A percentile compares a stretch with the other conserved stretches of the same genome.
Conservation (phyloP, 2,113 vertebrate species). For the Globicephala melas region DNA sequence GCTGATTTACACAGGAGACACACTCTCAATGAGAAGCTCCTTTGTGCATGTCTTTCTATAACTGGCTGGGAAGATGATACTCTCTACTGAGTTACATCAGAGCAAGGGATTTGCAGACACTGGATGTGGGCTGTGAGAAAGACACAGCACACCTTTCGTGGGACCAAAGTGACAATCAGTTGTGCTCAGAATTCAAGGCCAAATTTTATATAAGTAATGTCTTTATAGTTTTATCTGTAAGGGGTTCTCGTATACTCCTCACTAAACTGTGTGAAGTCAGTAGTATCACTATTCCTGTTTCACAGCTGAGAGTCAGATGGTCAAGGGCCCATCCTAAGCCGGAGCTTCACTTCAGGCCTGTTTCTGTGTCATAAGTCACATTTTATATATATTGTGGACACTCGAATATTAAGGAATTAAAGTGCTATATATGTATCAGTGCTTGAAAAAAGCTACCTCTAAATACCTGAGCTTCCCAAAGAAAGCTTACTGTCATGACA, state of each 20-base stretch:
- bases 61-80: background rate
- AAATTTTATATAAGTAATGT: background rate
- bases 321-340: background rate
- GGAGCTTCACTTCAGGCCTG: background rate
- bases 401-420: background rate
- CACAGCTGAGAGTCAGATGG: background rate
- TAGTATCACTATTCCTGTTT: background rate
- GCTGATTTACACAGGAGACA: slow-evolving; percentile 42
- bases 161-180: background rate
- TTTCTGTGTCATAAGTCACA: background rate
- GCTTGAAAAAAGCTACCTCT: background rate
- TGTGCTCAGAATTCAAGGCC: background rate
- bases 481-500: background rate
- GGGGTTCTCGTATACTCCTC: background rate
- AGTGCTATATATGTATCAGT: background rate
- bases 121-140: background rate
- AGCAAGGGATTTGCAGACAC: background rate
- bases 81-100: background rate
- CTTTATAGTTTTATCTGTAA: background rate
- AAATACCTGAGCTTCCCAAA: background rate
- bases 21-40: background rate
- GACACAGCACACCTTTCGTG: background rate
- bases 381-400: background rate
- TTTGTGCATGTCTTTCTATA: background rate
- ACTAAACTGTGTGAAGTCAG: background rate